Conservation (phyloP, 2,888 invertebrate genomes). For the Sphaeridia pumilis region DNA sequence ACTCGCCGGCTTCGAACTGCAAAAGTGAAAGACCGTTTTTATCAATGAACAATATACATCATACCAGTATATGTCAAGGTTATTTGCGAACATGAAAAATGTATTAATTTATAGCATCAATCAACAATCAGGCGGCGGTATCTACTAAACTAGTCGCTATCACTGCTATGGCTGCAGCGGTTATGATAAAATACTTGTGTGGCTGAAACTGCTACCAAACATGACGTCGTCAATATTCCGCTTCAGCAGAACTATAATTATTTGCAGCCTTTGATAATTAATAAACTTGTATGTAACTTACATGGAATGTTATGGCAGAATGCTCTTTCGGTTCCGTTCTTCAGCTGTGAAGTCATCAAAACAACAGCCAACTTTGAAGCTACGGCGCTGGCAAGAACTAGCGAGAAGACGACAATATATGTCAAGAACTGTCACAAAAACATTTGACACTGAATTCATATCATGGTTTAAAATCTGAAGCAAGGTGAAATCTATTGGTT, state of each 20-base stretch:
- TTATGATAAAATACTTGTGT: too few relatives aligned
- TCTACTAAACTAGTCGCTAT: too few relatives aligned
- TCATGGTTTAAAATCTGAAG: background rate
- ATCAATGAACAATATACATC: too few relatives aligned
- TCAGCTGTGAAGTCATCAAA: conserved; percentile 40
- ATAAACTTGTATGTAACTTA: conserved; percentile 17
- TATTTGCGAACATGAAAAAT: too few relatives aligned
- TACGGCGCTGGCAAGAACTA: conserved; percentile 40
- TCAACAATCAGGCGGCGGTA: too few relatives aligned
- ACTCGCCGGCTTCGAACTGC: conserved; percentile 17
- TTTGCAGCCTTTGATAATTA: too few relatives aligned
- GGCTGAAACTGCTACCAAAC: too few relatives aligned
- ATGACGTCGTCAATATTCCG: too few relatives aligned
- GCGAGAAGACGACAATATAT: conserved; percentile 41
- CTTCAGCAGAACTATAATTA: too few relatives aligned
- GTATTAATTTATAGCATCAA: background rate
- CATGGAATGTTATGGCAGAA: conserved; percentile 18
- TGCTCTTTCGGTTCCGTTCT: conserved; percentile 43
- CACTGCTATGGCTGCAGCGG: too few relatives aligned
- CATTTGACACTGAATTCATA: background rate
- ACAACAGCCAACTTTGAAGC: conserved; percentile 40
- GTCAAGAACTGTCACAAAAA: conserved; percentile 37
- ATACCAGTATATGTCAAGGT: too few relatives aligned
- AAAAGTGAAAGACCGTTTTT: background rate
- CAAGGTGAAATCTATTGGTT: background rate